Evolutionary conservation across 2,888 invertebrate genomes (phyloP).

Genomic region (Empis stercorea): DNA sequence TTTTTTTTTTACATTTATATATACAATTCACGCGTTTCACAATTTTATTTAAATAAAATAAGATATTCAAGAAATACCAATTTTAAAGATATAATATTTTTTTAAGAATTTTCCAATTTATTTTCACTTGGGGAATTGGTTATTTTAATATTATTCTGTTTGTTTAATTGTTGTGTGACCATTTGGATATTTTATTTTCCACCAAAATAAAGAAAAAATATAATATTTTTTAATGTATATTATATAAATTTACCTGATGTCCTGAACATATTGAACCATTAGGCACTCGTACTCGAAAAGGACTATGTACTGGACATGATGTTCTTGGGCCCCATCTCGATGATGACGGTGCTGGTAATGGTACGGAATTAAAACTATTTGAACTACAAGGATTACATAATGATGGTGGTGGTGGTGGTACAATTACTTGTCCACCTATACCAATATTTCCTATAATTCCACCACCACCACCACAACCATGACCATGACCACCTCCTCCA

Average conservation of each 20-base stretch:
- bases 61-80: no score
- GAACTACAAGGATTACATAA: slow-evolving; percentile 37
- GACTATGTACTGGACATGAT: slow-evolving; percentile 38
- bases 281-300: slow-evolving; percentile 37
- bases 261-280: slow-evolving; percentile 38
- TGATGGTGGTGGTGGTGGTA: slow-evolving; percentile 33
- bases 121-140: no score
- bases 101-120: no score
- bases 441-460: slow-evolving; percentile 21
- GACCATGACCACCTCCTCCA: slow-evolving; percentile 15
- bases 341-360: slow-evolving; percentile 32
- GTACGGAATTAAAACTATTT: slow-evolving; percentile 33
- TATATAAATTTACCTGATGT: slow-evolving; percentile 35
- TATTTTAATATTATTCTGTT: no score
- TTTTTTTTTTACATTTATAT: no score
- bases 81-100: no score
- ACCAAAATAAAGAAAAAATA: no score
- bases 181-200: no score
- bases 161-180: no score
- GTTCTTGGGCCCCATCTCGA: slow-evolving; percentile 38
- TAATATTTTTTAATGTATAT: no score
- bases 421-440: slow-evolving; percentile 23
- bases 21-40: no score
- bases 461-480: slow-evolving; percentile 14
- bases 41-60: no score